These are phyloP conservation scores for Tor tambroides DNA, from an alignment of 2,113 vertebrate species.

Conservation along the genomic window DNA sequence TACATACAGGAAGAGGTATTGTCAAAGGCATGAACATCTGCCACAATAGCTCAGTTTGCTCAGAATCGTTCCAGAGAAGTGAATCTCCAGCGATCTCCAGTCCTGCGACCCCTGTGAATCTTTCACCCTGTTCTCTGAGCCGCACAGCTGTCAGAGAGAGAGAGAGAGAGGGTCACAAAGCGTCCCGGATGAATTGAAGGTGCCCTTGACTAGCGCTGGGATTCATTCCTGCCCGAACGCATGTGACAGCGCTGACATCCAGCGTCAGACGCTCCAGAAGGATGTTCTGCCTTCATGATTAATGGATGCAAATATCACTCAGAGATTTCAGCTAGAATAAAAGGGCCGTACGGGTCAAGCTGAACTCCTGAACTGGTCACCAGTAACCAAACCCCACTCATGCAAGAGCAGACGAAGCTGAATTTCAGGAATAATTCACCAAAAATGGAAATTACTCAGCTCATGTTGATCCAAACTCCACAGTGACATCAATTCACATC, in stretches of 20 bases:
- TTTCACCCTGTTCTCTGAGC: not conserved
- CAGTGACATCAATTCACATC: not conserved
- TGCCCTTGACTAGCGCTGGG: constrained; percentile 52
- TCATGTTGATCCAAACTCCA: not conserved
- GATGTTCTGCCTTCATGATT: constrained; percentile 1
- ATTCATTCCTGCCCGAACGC: constrained; percentile 27
- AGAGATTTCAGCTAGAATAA: not conserved
- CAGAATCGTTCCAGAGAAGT: not conserved
- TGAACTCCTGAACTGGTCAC: not conserved
- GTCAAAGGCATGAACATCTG: no score
- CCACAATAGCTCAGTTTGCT: no score
- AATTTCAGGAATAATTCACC: not conserved
- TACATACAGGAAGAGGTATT: no score
- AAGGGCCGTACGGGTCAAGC: not conserved
- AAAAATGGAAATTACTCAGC: not conserved
- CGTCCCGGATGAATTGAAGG: constrained; percentile 50
- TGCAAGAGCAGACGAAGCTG: not conserved
- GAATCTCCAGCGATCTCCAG: not conserved
- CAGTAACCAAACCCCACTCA: not conserved
- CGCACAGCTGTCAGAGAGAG: constrained; percentile 10
- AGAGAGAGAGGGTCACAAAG: constrained; percentile 28
- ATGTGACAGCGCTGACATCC: not conserved
- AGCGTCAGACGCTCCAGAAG: not conserved
- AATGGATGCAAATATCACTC: not conserved
- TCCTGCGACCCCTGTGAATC: not conserved